Conservation (phyloP, 2,888 invertebrate genomes). For the Lottia gigantea region DNA sequence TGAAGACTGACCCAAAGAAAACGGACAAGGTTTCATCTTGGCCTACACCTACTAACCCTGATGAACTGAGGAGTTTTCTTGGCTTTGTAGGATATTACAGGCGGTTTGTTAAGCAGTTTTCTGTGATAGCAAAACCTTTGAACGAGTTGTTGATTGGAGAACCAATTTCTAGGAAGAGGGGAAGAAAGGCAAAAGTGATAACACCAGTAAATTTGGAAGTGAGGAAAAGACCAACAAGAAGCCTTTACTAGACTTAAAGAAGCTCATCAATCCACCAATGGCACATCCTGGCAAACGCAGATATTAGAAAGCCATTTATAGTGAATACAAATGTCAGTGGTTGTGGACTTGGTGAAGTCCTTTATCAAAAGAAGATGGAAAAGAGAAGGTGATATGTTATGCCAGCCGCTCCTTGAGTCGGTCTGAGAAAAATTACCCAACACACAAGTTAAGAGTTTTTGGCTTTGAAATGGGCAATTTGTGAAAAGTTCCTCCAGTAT, state of each 20-base stretch:
- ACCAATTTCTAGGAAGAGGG: slow-evolving; percentile 1
- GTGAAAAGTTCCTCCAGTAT: slow-evolving; percentile 26
- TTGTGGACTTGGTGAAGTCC: slow-evolving; percentile 27
- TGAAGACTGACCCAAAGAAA: background rate
- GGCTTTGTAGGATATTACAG: slow-evolving; percentile 5
- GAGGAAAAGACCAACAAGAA: slow-evolving; percentile 18
- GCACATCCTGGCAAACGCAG: slow-evolving; percentile 29
- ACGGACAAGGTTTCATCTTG: background rate
- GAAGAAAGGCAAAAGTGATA: slow-evolving; percentile 10
- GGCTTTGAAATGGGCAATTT: slow-evolving; percentile 28
- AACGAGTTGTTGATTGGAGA: background rate
- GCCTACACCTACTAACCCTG: slow-evolving; percentile 4
- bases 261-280: slow-evolving; percentile 19
- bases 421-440: slow-evolving; percentile 23
- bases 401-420: slow-evolving; percentile 20
- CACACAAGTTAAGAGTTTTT: slow-evolving; percentile 25
- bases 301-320: slow-evolving; percentile 25
- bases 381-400: slow-evolving; percentile 21
- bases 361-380: slow-evolving; percentile 26
- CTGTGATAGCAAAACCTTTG: background rate
- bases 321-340: slow-evolving; percentile 27
- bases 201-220: slow-evolving; percentile 13
- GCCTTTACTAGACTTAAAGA: slow-evolving; percentile 22
- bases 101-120: background rate
- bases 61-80: slow-evolving; percentile 5